phyloP scores from a whole-genome alignment of 1,140 invertebrate species.

The Drosophila equinoxialis region DNA sequence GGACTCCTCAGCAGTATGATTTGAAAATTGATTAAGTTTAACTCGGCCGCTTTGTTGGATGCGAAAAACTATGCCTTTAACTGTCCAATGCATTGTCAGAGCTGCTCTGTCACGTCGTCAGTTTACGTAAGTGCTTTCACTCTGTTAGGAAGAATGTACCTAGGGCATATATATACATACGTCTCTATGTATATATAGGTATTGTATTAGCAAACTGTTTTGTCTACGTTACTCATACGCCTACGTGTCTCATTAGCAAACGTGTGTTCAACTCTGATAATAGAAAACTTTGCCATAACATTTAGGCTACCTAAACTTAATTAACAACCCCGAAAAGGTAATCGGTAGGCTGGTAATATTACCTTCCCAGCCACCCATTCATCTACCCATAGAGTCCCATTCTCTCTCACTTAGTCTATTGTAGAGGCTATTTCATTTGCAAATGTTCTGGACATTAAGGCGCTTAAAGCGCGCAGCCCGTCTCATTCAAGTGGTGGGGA shows the following conservation, averaged over 20 bases:
- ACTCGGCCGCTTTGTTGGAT: neutral
- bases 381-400: neutral
- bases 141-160: conserved; percentile 9
- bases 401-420: conserved; percentile 26
- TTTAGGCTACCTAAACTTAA: conserved; percentile 73
- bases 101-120: conserved; percentile 5
- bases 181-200: neutral
- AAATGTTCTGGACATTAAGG: conserved; percentile 61
- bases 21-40: neutral
- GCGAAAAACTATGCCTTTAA: neutral
- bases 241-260: conserved; percentile 74
- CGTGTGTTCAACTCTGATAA: conserved; percentile 59
- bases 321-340: conserved; percentile 74
- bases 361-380: neutral
- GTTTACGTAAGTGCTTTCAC: conserved; percentile 8
- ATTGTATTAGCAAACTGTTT: conserved; percentile 29
- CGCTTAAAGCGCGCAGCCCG: conserved; percentile 17
- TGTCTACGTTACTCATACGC: conserved; percentile 75
- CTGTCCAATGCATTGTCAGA: neutral
- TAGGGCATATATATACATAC: no score
- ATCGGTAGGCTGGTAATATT: conserved; percentile 48
- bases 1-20: no score
- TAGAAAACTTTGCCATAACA: conserved; percentile 79
- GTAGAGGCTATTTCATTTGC: conserved; percentile 71
- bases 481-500: neutral